Evolutionary conservation across 2,113 vertebrate species (phyloP), one percentile per base, ranked within the genome.

Genomic region (Rafetus swinhoei): DNA sequence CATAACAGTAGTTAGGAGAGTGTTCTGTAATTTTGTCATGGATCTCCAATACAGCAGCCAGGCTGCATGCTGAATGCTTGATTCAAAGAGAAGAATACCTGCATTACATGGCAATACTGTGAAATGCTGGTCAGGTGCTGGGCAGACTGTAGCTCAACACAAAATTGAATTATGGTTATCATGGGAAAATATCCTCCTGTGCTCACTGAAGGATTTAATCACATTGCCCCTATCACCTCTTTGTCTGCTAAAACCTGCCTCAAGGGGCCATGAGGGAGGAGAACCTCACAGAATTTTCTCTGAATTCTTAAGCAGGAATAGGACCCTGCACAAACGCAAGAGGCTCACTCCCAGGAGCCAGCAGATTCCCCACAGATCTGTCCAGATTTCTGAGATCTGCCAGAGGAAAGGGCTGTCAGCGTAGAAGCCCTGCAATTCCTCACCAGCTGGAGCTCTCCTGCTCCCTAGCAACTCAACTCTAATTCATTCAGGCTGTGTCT

Each of bases 1-100:
- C 57, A 22, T 94, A 92, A 89, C 97, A 88, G 53, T 82, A 86
- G 62, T 90, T 95, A 39, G 1, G 16, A 1, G 9, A 60, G 0
- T 76, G 79, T 79, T 93, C 89, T 85, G 60, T 60, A 95, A 95
- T 92, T 92, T 88, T 92, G 76, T 60, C 69, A 35, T 55, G 87
- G 83, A 81, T 86, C 57, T 92, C 92, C 93, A 14, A 80, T 16
- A 86, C 25, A 62, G 88, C 39, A 86, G 76, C 9, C 84, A 93
- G 56, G 39, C 82, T 96, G 83, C 82, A 92, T 72, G 50, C 59
- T 82, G 93, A 93, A 94, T 82, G n/a, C 83, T 77, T 87, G 86
- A 93, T 89, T 94, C 65, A 92, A 79, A 90, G 21, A 90, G 89
- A 90, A 7, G 11, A 88, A 86, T 77, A 79, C 69, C 39, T 93